Conservation (phyloP, 2,113 vertebrate genomes). For the Toxostoma redivivum region DNA sequence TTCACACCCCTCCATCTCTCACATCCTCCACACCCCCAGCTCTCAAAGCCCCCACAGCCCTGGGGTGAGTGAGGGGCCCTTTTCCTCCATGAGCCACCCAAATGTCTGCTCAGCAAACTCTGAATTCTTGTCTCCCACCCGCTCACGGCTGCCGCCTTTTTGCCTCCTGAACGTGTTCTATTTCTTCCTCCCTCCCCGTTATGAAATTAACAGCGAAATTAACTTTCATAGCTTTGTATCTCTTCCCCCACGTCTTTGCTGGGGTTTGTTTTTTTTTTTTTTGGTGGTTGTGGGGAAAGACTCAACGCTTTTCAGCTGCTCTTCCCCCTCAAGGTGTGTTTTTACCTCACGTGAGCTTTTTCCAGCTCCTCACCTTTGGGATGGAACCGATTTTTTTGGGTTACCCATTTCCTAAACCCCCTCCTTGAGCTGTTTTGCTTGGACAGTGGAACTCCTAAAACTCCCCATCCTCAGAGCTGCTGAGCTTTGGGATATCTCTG, state of each 20-base stretch:
- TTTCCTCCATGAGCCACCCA: too few relatives aligned
- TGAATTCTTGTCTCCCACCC: background rate
- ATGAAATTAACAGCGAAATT: background rate
- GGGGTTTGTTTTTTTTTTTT: background rate
- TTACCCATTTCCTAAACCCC: background rate
- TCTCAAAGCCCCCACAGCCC: too few relatives aligned
- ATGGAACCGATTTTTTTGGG: background rate
- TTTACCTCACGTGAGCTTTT: background rate
- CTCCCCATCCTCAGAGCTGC: background rate
- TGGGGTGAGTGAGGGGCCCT: too few relatives aligned
- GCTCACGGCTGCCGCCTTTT: background rate
- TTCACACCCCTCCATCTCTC: accelerated
- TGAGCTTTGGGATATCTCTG: background rate
- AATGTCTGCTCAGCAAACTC: background rate
- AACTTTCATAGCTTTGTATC: background rate
- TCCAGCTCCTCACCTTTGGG: background rate
- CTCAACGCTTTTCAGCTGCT: background rate
- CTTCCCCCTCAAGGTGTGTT: background rate
- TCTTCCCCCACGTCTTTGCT: accelerated
- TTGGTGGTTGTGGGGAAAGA: background rate
- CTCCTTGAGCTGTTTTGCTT: background rate
- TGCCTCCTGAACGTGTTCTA: background rate
- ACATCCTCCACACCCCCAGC: too few relatives aligned
- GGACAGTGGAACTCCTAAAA: background rate
- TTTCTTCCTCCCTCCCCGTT: background rate